Evolutionary conservation across 2,888 invertebrate genomes (phyloP), one percentile per base, ranked within the genome.

Genomic region (Dryocosmus kuriphilus): DNA sequence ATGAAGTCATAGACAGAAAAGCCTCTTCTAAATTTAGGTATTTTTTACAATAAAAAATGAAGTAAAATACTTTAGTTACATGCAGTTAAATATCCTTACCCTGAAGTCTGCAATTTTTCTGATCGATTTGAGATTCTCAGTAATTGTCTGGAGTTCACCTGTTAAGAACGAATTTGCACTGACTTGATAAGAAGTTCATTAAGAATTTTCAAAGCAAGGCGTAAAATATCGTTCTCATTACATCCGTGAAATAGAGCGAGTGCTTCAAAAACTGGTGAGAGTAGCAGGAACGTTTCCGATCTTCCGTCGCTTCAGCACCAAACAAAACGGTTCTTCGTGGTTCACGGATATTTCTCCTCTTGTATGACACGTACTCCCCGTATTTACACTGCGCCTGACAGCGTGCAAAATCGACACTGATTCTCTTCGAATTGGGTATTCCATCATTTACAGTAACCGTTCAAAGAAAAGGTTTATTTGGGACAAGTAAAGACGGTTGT

Each of bases 231-330:
- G 82, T 76, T 80, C 84, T 86, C 86, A 82, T 85, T 85, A 86
- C 81, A 80, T 81, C 79, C 79, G 80, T 78, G 81, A 87, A 86
- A 80, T 86, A 83, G 86, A 86, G 83, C 86, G 85, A 82, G 83
- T 84, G 85, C 85, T 85, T 85, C 86, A 86, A 86, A 86, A 86
- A 86, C 83, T 81, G 84, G 86, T 80, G 85, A 85, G 86, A 85
- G 86, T 85, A 84, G 83, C 81, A 57, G 77, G n/a, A n/a, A n/a
- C 79, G 77, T 80, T 76, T 77, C 73, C 80, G 79, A 75, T 77
- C 80, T 79, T 78, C 78, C 75, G 77, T 77, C 61, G 78, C 73
- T 77, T 61, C 79, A 79, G 77, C 77, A 74, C 77, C 81, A 74
- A 74, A 77, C 79, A 81, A 81, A 71, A 78, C 81, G 77, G 79